Conservation (phyloP, 2,888 invertebrate genomes). For the Microctonus hyperodae region DNA sequence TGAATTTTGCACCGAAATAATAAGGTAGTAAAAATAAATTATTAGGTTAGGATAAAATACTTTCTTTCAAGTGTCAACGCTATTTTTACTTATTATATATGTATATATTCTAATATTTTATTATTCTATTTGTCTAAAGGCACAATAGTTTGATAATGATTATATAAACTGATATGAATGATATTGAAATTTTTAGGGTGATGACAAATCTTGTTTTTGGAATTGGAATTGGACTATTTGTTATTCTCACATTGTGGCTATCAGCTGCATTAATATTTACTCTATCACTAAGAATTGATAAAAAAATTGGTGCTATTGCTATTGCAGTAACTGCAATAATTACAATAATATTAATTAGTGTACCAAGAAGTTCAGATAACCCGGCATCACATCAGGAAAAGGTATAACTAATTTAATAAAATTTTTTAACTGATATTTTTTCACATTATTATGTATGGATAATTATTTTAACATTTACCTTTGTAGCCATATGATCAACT, state of each 20-base stretch:
- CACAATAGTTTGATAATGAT: constrained; percentile 7
- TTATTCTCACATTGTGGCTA: constrained; percentile 72
- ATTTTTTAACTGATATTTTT: too few species aligned
- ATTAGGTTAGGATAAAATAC: not conserved
- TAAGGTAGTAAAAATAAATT: not conserved
- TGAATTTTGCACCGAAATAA: not conserved
- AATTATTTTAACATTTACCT: too few species aligned
- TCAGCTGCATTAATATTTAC: constrained; percentile 71
- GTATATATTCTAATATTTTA: not conserved
- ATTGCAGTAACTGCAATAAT: constrained; percentile 66
- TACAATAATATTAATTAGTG: constrained; percentile 68
- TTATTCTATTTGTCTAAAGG: not conserved
- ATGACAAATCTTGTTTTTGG: constrained; percentile 62
- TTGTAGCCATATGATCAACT: constrained; percentile 67
- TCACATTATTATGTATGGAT: too few species aligned
- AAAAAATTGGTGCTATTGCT: constrained; percentile 70
- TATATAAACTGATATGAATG: constrained; percentile 3
- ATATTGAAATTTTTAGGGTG: constrained; percentile 35
- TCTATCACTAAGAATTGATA: constrained; percentile 72
- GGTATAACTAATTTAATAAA: constrained; percentile 58
- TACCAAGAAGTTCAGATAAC: constrained; percentile 67
- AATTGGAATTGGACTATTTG: constrained; percentile 73
- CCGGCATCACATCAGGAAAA: constrained; percentile 61
- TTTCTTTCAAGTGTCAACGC: too few species aligned
- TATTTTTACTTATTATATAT: too few species aligned